Evolutionary conservation across 1,140 invertebrate species (phyloP), one percentile per base, ranked within the genome.

Genomic region (Sesamia nonagrioides): DNA sequence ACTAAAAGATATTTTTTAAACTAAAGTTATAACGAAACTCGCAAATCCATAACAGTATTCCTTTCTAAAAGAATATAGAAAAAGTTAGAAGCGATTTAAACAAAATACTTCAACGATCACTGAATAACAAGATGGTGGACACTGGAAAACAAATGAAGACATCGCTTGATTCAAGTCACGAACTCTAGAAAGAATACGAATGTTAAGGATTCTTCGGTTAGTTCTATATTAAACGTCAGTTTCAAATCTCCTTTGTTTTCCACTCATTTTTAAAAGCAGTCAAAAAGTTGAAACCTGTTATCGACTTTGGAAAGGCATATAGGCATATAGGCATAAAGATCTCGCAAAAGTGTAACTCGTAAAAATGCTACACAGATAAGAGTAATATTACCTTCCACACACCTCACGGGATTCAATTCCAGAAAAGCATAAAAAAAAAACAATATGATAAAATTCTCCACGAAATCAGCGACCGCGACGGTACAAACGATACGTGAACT

Each of bases 401-500:
- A 33, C 33, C 69, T 69, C 11, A 42, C 7, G 66, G 21, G 42
- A 69, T 15, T 52, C 13, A 50, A 35, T 50, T 50, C 45, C 42
- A 40, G n/a, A n/a, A 63, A 63, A 69, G 33, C 13, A 72, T 37
- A 63, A 18, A 5, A 58, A 8, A 72, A 73, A 60, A 60, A 73
- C 50, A 42, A 56, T 56, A 17, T 37, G 13, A 60, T 58, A 54
- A 37, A 56, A 52, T 15, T 50, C 68, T 13, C 18, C 27, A 75
- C 54, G 17, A 79, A 77, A 76, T 75, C 72, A 78, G 21, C 68
- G 6, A 7, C 11, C 11, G 33, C 48, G 68, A 37, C 40, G 27
- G 27, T 27, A 68, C 60, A 63, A 60, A n/a, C 66, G 54, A 56
- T 61, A 54, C 71, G 40, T 21, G 40, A 79, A 77, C 75, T 79